Evolutionary conservation across 2,797 vertebrate genomes (phyloP).

Genomic region (Lutjanus argentimaculatus): DNA sequence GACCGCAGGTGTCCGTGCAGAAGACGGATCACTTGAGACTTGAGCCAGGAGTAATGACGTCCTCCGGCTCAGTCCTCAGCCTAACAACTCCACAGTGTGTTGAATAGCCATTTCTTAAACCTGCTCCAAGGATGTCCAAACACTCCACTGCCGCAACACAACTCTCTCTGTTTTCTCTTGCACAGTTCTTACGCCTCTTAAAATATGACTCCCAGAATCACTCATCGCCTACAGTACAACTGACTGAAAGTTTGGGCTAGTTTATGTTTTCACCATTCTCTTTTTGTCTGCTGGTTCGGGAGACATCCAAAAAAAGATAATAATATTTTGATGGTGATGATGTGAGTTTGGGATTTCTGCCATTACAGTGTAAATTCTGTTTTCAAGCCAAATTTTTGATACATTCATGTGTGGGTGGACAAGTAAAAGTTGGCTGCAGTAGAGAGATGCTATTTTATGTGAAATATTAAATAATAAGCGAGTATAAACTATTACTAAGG

Average conservation of each 20-base stretch:
- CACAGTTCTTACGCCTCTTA: constrained; percentile 7
- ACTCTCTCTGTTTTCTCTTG: constrained; percentile 31
- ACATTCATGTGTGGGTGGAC: constrained; percentile 38
- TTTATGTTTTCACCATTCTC: constrained; percentile 1
- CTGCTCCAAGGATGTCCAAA: constrained; percentile 32
- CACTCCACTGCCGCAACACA: constrained; percentile 19
- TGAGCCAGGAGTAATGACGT: constrained; percentile 59
- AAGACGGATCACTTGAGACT: constrained; percentile 53
- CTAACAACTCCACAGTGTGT: constrained; percentile 43
- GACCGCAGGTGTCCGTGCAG: constrained; percentile 32
- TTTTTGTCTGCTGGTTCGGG: constrained; percentile 12
- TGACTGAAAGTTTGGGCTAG: constrained; percentile 6
- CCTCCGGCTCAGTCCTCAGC: constrained; percentile 40
- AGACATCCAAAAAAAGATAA: background rate
- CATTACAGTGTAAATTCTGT: constrained; percentile 27
- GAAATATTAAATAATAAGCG: constrained; percentile 38
- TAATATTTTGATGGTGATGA: constrained; percentile 21
- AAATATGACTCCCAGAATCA: constrained; percentile 30
- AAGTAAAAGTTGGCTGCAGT: constrained; percentile 21
- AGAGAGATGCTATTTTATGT: constrained; percentile 28
- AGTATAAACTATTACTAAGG: constrained; percentile 9
- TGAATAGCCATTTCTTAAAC: constrained; percentile 49
- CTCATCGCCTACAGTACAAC: background rate
- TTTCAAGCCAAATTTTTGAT: constrained; percentile 14
- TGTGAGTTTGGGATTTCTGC: constrained; percentile 17